Percentiles rank a stretch among this genome's conserved stretches.
Conservation (phyloP, 1,140 invertebrate species). For the Pararge aegeria region DNA sequence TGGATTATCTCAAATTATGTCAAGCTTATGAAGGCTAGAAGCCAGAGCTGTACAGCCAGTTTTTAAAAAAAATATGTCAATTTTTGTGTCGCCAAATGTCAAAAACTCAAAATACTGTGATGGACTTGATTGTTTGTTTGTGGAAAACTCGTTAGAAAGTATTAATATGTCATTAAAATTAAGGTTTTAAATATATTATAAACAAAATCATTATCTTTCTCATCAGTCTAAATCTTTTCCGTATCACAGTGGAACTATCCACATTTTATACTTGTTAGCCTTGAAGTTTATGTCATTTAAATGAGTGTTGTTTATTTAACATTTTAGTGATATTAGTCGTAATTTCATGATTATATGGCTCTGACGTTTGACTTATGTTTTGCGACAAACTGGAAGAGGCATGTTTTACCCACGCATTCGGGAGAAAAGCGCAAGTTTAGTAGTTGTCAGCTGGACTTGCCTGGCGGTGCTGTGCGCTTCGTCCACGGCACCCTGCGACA, state of each 20-base stretch:
- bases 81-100: conserved; percentile 44
- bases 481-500: conserved; percentile 85
- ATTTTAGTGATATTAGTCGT: conserved; percentile 74
- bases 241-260: conserved; percentile 53
- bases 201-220: conserved; percentile 36
- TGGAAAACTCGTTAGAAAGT: conserved; percentile 75
- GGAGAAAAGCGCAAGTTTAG: conserved; percentile 73
- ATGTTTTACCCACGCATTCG: conserved; percentile 75
- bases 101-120: conserved; percentile 65
- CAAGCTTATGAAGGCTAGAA: too few relatives aligned
- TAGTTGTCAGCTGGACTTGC: conserved; percentile 67
- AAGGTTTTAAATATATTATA: conserved; percentile 42
- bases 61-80: too few relatives aligned
- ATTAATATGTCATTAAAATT: conserved; percentile 49
- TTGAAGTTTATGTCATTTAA: conserved; percentile 78
- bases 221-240: conserved; percentile 36
- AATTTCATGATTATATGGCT: conserved; percentile 77
- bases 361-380: conserved; percentile 77
- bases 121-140: conserved; percentile 73
- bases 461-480: conserved; percentile 73
- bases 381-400: conserved; percentile 68
- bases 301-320: conserved; percentile 78
- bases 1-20: too few relatives aligned
- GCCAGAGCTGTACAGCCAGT: too few relatives aligned
- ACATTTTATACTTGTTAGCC: conserved; percentile 71